Percentiles rank a stretch among this genome's conserved stretches.
Evolutionary conservation across 2,797 vertebrate genomes (phyloP).

Genomic region (Heteromormyrus szaboi): DNA sequence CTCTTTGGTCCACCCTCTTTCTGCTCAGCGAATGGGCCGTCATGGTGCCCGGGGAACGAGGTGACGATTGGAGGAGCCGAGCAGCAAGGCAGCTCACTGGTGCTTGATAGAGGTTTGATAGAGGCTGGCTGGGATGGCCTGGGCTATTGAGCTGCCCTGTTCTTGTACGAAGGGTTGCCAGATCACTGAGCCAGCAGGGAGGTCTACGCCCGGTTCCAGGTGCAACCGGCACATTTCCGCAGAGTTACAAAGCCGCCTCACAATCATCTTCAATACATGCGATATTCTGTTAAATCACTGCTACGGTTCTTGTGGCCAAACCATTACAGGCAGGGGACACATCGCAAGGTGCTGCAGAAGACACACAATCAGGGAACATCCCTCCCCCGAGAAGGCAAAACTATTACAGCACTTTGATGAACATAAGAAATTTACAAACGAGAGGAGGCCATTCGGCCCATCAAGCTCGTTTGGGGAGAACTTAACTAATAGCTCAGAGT

Average conservation of each 20-base stretch:
- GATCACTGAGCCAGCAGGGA: neutral
- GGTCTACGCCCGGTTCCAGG: neutral
- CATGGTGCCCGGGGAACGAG: neutral
- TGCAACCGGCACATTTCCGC: neutral
- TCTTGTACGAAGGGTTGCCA: neutral
- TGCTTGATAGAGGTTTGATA: neutral
- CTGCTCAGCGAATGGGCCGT: neutral
- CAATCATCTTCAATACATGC: neutral
- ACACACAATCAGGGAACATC: neutral
- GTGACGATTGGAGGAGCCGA: neutral
- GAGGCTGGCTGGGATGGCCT: neutral
- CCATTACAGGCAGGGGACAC: neutral
- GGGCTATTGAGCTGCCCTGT: neutral
- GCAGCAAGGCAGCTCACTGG: neutral
- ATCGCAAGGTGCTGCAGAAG: neutral
- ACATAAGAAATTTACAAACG: neutral
- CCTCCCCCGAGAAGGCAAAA: neutral
- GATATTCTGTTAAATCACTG: neutral
- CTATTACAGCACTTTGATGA: neutral
- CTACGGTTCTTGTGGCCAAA: neutral
- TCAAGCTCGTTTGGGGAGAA: too few species aligned
- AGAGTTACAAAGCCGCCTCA: neutral
- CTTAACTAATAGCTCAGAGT: too few species aligned
- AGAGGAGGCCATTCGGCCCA: neutral
- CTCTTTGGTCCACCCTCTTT: neutral